Base-by-base conservation (phyloP, 2,888 invertebrate species). In the Eudemis profundana region DNA sequence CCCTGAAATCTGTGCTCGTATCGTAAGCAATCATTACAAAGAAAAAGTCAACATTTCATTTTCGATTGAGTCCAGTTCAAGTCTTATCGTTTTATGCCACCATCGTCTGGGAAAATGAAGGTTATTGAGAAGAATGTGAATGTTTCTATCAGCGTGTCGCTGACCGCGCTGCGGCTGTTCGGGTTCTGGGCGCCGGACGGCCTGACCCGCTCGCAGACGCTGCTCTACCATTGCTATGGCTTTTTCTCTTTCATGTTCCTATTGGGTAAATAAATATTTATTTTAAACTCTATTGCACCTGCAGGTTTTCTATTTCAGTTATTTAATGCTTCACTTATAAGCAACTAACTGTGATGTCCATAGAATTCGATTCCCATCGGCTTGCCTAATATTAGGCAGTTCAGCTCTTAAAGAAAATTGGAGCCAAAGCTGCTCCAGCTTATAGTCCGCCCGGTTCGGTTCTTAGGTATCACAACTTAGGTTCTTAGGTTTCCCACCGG, bases 141-240 rank as follows among this genome's bases (percentile, higher is more conserved):
- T 42, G 61, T 77, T 0, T 86, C 91, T 0, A 71, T 89, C 0
- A 72, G 81, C 10, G 66, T 87, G 44, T 87, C 91, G 0, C 68
- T 90, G 17, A 86, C 89, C 0, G 78, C 72, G 1, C 66, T 91
- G 29, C 83, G 78, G 49, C 15, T 84, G 1, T 81, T 82, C 0
- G 92, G 92, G 0, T 89, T 91, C 54, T 93, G 92, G 92, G 72
- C 79, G 0, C 85, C 91, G 0, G 77, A 80, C 1, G 60, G 65
- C 1, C 61, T 87, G 42, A 66, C 46, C 0, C 68, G 64, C 1
- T 56, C 46, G 4, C 72, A 70, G 36, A 78, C 68, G 40, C 17
- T 71, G 0, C n/a, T 85, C 1, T 92, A 91, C 56, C 76, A 75
- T 60, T 74, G 73, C 36, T 88, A 86, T 38, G 78, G 81, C n/a